Evolutionary conservation across 2,797 vertebrate genomes (phyloP).

Genomic region (Sitta carolinensis): DNA sequence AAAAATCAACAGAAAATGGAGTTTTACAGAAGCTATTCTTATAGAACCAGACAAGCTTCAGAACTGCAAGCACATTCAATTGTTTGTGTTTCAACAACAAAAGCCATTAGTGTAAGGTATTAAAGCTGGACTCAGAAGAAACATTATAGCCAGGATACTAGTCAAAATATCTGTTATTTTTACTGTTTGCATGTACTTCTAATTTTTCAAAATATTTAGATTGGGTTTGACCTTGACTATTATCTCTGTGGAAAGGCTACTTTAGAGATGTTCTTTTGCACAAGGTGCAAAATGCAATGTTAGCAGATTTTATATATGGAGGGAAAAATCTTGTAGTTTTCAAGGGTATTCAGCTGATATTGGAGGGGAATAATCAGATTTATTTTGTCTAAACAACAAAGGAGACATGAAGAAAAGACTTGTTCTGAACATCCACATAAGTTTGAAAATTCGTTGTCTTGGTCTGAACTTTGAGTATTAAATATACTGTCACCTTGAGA

Average conservation of each 20-base stretch:
- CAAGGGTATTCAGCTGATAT: background rate
- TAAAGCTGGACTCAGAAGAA: slow-evolving; percentile 13
- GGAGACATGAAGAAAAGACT: background rate
- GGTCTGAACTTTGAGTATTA: background rate
- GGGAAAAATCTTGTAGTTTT: background rate
- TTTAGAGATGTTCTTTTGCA: background rate
- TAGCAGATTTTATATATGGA: background rate
- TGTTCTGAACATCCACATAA: background rate
- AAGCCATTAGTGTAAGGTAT: background rate
- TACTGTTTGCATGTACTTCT: background rate
- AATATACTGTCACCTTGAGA: background rate
- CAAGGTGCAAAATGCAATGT: background rate
- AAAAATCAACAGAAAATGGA: slow-evolving; percentile 29
- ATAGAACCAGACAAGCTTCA: background rate
- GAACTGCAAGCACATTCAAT: background rate
- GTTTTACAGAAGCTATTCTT: background rate
- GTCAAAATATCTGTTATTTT: slow-evolving; percentile 27
- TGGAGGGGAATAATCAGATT: background rate
- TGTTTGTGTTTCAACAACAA: background rate
- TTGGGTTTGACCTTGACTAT: background rate
- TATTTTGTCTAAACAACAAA: background rate
- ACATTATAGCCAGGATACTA: background rate
- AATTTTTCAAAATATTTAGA: slow-evolving; percentile 34
- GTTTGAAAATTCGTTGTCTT: background rate
- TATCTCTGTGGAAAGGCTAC: background rate